A percentile compares a stretch with the other conserved stretches of the same genome.
Conservation (phyloP, 2,888 invertebrate species). For the Euclidia mi region DNA sequence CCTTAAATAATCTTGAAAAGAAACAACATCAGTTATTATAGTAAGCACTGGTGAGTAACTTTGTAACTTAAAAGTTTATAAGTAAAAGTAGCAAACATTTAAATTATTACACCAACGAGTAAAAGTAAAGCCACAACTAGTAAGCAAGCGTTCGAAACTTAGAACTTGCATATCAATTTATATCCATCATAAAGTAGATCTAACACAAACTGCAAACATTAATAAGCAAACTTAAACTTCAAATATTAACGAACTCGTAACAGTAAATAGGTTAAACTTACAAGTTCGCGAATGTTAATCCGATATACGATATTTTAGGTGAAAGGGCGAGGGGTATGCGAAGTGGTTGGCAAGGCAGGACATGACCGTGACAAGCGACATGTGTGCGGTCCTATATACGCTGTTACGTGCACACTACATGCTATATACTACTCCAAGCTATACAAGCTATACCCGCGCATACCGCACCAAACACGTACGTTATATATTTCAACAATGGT, state of each 20-base stretch:
- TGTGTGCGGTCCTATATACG: conserved; percentile 62
- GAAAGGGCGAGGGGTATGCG: conserved; percentile 60
- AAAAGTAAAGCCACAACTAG: no score
- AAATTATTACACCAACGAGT: no score
- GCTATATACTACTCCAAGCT: conserved; percentile 10
- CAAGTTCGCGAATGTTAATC: conserved; percentile 36
- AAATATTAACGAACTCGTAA: conserved; percentile 31
- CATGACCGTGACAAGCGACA: conserved; percentile 57
- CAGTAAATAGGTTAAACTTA: conserved; percentile 11
- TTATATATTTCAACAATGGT: conserved; percentile 20
- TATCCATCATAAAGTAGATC: not conserved
- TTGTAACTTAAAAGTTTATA: no score
- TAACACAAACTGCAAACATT: conserved; percentile 13
- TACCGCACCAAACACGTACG: conserved; percentile 33
- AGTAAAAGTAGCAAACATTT: no score
- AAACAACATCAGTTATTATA: no score
- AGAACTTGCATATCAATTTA: not conserved
- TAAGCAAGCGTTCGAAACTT: no score
- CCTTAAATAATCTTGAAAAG: no score
- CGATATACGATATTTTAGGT: conserved; percentile 57
- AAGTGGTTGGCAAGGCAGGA: conserved; percentile 55
- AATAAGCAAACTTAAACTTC: conserved; percentile 19
- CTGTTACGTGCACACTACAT: conserved; percentile 39
- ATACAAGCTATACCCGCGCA: conserved; percentile 21
- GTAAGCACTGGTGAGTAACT: no score